phyloP scores from a whole-genome alignment of 2,888 invertebrate species.

The Strigamia maritima region DNA sequence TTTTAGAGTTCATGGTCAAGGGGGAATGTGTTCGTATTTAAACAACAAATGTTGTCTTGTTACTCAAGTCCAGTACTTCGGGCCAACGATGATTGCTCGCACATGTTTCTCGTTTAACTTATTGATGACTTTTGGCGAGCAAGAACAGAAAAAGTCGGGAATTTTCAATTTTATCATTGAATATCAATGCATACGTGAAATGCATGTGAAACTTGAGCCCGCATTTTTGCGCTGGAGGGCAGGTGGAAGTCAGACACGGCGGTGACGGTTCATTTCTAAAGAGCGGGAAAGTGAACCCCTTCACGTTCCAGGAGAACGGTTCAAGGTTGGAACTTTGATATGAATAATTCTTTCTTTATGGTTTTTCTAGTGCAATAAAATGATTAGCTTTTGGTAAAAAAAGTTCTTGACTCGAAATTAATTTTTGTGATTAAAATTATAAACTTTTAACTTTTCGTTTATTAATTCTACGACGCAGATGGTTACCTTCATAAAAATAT shows the following conservation, averaged over 20 bases:
- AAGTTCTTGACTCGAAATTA: no score
- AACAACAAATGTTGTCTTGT: neutral
- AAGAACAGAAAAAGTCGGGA: neutral
- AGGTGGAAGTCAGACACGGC: conserved; percentile 18
- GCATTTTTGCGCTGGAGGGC: conserved; percentile 26
- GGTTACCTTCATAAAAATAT: no score
- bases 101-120: neutral
- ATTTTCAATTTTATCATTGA: neutral
- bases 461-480: no score
- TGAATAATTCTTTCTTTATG: conserved; percentile 9
- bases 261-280: conserved; percentile 24
- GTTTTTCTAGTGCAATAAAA: neutral
- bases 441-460: no score
- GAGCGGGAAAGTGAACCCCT: conserved; percentile 31
- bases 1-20: conserved; percentile 25
- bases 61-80: neutral
- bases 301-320: conserved; percentile 16
- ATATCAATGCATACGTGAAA: neutral
- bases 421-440: no score
- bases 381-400: neutral
- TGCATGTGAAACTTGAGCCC: conserved; percentile 13
- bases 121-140: no score
- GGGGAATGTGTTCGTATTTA: neutral
- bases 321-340: conserved; percentile 15
- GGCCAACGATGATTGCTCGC: neutral